Base-by-base conservation (phyloP, 2,888 invertebrate species). In the Hypomecis atomaria region DNA sequence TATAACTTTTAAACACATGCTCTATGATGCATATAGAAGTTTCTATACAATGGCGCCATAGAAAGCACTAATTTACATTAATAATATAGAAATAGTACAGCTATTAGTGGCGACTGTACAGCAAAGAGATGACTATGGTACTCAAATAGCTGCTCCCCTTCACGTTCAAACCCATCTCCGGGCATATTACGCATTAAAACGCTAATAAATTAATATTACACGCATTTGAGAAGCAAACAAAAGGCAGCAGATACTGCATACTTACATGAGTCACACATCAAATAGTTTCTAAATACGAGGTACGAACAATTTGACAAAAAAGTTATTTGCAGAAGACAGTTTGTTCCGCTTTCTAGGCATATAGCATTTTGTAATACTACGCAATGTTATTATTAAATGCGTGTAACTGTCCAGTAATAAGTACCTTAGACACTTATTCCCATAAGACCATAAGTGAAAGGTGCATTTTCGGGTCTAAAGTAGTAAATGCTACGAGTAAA, bases 401-500 rank as follows among this genome's bases (percentile, higher is more conserved):
- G 42, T 63, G 37, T 40, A 43, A 43, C 10, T 54, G 49, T 54
- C 50, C 52, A 6, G 9, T 59, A 63, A 38, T 59, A 59, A 48
- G n/a, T 53, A 58, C 33, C 40, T 47, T 43, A 13, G 42, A 36
- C 43, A 60, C 36, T 64, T 33, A 56, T 50, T 57, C 56, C 52
- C 56, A 60, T 60, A 50, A 23, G 23, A n/a, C 23, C 49, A 47
- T 43, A 66, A 67, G 68, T 70, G 71, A 71, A 71, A 71, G 70
- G 71, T 59, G 44, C 37, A 8, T 53, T 52, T 62, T 50, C 50
- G 57, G 54, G 38, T 50, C 62, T 65, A 66, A 69, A 50, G 65
- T 59, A 50, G 54, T 76, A 73, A 81, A 78, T 76, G 74, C 58
- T 75, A 75, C 72, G 70, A 67, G 76, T 66, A 70, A 70, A 70